These are phyloP conservation scores for Labia minor DNA, from an alignment of 2,888 invertebrate genomes.

Conservation along the genomic window DNA sequence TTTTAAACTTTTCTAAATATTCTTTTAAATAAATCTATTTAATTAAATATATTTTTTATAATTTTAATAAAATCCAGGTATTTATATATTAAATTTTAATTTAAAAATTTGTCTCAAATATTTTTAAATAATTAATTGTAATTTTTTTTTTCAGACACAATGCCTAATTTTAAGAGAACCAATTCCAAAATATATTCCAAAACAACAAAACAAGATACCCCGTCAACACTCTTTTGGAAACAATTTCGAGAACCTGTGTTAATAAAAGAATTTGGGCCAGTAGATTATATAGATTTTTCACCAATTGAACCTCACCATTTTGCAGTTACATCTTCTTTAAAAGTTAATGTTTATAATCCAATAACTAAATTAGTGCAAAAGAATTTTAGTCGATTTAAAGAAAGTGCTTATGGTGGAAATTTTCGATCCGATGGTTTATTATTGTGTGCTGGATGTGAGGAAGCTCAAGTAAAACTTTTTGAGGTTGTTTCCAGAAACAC, in stretches of 20 bases:
- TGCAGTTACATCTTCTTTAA: conserved; percentile 84
- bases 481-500: conserved; percentile 74
- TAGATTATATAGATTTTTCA: conserved; percentile 84
- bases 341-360: conserved; percentile 67
- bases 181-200: conserved; percentile 58
- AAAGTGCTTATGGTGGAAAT: conserved; percentile 73
- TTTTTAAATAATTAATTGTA: background rate
- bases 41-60: background rate
- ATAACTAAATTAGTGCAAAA: conserved; percentile 71
- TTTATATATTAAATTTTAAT: background rate
- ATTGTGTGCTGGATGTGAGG: conserved; percentile 84
- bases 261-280: conserved; percentile 84
- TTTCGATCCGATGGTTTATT: conserved; percentile 72
- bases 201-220: conserved; percentile 54
- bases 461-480: conserved; percentile 75
- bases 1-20: too few species aligned
- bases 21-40: too few species aligned
- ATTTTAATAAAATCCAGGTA: background rate
- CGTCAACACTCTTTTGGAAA: conserved; percentile 80
- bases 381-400: conserved; percentile 70
- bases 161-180: conserved; percentile 56
- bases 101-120: background rate
- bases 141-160: background rate
- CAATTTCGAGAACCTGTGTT: conserved; percentile 70
- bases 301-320: conserved; percentile 81